phyloP scores from a whole-genome alignment of 53 echinoderm and acorn worm genomes.

The Patiria pectinifera region DNA sequence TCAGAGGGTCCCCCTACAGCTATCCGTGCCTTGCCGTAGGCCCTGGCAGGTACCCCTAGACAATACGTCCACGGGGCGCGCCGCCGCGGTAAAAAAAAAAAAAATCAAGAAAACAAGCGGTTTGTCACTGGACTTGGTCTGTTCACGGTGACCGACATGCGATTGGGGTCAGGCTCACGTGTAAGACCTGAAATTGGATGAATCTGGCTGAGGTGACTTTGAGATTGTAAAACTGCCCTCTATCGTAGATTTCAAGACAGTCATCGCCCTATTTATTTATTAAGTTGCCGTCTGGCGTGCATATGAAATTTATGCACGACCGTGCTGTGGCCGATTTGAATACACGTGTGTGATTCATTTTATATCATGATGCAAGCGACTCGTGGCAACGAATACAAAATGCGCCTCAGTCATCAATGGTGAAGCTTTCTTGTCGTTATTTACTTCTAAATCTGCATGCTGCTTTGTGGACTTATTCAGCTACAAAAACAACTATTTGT shows the following conservation, averaged over 20 bases:
- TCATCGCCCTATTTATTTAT: background rate
- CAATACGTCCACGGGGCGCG: background rate
- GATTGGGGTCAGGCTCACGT: background rate
- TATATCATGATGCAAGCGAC: too few relatives aligned
- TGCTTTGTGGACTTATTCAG: background rate
- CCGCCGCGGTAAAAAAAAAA: background rate
- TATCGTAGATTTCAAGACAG: background rate
- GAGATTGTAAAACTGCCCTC: background rate
- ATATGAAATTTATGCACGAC: too few relatives aligned
- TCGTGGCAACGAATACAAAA: too few relatives aligned
- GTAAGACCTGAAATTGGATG: background rate
- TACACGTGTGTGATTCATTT: too few relatives aligned
- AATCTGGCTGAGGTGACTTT: background rate
- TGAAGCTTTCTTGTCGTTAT: too few relatives aligned
- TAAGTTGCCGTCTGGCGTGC: too few relatives aligned
- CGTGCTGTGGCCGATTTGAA: too few relatives aligned
- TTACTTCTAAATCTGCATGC: too few relatives aligned
- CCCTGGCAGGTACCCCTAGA: background rate
- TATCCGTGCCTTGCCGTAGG: background rate
- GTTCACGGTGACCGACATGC: slow-evolving; percentile 24
- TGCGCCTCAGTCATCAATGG: too few relatives aligned
- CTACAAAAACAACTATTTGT: background rate
- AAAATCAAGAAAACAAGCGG: background rate
- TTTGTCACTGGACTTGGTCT: background rate
- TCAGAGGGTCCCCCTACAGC: background rate